A percentile compares a stretch with the other conserved stretches of the same genome.
phyloP scores from a whole-genome alignment of 2,113 vertebrate species.

The Indicator maculatus region DNA sequence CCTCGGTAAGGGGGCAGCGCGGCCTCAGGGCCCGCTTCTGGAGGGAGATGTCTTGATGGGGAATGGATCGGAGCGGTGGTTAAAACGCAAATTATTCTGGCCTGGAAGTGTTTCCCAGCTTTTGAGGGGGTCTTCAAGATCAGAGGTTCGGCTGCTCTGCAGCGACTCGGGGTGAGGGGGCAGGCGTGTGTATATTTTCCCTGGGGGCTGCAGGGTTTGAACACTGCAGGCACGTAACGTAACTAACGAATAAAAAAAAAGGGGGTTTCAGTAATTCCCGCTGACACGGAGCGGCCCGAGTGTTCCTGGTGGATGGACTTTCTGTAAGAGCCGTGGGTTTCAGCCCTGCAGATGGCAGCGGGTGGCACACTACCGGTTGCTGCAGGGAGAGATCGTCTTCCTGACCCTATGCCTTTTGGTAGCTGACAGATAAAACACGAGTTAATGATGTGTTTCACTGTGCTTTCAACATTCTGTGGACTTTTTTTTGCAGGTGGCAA shows the following conservation, averaged over 20 bases:
- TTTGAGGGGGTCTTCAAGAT: background rate
- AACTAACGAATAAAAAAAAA: too few relatives aligned
- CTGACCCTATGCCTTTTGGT: background rate
- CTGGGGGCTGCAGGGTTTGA: background rate
- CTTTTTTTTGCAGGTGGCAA: background rate
- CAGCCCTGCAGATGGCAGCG: background rate
- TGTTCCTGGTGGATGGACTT: background rate
- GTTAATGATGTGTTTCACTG: accelerated
- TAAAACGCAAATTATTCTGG: background rate
- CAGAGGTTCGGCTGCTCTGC: background rate
- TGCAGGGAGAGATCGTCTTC: accelerated
- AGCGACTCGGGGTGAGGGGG: accelerated
- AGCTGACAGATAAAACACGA: accelerated
- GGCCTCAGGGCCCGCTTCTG: background rate
- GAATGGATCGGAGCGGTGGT: background rate
- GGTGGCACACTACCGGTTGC: too few relatives aligned
- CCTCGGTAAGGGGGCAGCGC: background rate
- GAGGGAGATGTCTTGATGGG: background rate
- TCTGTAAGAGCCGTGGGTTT: accelerated
- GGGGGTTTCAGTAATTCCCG: accelerated
- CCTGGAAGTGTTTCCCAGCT: background rate
- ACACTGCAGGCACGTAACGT: background rate
- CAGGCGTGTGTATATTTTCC: background rate
- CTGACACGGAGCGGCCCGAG: background rate
- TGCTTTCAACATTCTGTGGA: accelerated